A percentile compares a stretch with the other conserved stretches of the same genome.
Evolutionary conservation across 2,113 vertebrate genomes (phyloP).

Genomic region (Sceloporus tristichus): DNA sequence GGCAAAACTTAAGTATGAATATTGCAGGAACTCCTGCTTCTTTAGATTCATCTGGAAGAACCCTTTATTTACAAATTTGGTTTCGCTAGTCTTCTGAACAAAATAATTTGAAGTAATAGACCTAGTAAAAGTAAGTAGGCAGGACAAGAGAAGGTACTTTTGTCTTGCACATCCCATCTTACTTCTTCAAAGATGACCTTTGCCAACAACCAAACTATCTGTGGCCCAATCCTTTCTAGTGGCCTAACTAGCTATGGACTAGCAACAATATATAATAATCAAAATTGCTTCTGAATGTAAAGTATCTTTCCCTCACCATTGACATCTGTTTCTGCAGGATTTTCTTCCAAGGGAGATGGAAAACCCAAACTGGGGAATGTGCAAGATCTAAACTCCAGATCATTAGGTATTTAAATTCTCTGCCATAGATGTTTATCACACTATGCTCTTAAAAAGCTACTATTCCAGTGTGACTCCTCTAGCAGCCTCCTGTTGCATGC

Average conservation of each 20-base stretch:
- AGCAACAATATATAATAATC: neutral
- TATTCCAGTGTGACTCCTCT: no score
- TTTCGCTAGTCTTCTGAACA: neutral
- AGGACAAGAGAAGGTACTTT: neutral
- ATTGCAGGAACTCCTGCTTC: no score
- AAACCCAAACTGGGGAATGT: neutral
- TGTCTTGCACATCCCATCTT: neutral
- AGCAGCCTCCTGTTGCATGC: no score
- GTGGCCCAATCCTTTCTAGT: neutral
- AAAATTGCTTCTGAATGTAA: neutral
- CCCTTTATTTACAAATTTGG: neutral
- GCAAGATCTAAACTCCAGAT: neutral
- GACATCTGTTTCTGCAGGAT: neutral
- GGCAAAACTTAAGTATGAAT: no score
- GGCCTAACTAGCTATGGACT: neutral
- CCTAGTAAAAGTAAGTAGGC: neutral
- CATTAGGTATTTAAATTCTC: no score
- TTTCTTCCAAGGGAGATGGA: neutral
- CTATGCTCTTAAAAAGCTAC: no score
- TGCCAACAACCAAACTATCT: neutral
- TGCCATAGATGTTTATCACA: no score
- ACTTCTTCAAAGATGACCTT: neutral
- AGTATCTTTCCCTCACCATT: neutral
- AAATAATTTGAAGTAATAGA: neutral
- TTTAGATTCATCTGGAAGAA: no score